Conservation (phyloP, 2,113 vertebrate genomes). For the Choloepus hoffmanni region DNA sequence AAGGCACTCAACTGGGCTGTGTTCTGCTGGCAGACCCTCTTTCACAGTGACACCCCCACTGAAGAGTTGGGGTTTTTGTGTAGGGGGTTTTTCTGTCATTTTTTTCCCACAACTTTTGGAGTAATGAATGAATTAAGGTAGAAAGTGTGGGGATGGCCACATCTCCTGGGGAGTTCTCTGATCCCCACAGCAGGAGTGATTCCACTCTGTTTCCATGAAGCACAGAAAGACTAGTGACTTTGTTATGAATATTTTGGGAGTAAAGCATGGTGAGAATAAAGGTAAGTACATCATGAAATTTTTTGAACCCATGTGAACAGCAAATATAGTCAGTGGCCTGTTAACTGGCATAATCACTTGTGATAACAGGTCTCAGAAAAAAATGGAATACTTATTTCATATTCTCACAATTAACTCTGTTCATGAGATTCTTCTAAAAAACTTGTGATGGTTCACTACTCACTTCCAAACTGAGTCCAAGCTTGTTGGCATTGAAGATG, state of each 20-base stretch:
- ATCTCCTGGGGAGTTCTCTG: background rate
- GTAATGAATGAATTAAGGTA: conserved; percentile 6
- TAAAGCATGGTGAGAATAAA: background rate
- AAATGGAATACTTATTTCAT: background rate
- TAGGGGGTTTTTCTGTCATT: conserved; percentile 76
- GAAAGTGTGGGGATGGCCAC: background rate
- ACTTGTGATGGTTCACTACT: no score
- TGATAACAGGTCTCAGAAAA: background rate
- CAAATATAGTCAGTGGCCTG: background rate
- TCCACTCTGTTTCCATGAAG: background rate
- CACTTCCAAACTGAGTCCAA: no score
- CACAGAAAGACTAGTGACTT: background rate
- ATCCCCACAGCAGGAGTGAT: background rate
- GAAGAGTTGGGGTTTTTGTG: conserved; percentile 68
- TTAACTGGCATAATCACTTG: no score
- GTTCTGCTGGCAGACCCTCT: no score
- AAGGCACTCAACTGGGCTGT: no score
- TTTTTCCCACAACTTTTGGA: conserved; percentile 64
- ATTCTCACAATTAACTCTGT: background rate
- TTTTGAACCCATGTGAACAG: fast-evolving
- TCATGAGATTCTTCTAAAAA: no score
- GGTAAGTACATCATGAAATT: background rate
- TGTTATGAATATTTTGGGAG: background rate
- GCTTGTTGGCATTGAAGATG: no score
- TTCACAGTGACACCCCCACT: background rate